Base-by-base conservation (phyloP, 2,888 invertebrate genomes). In the Cephus pulcher region DNA sequence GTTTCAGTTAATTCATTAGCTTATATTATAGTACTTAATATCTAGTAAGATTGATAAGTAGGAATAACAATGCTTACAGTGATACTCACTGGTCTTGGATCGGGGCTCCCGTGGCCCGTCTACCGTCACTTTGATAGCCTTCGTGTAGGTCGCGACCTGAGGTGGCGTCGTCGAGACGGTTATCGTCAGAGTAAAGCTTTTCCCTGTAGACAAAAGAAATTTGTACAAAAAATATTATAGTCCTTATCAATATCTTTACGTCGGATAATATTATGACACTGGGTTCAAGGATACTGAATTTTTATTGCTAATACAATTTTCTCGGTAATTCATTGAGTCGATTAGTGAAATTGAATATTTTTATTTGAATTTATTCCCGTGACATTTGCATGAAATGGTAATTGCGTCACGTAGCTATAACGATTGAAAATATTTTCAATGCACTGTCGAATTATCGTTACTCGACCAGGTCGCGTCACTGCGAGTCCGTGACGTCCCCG, bases 111-210 rank as follows among this genome's bases (percentile, higher is more conserved):
- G 93, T 12, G 99, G 99, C 84, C 99, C 99, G 92, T 99, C 99
- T 78, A 99, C 98, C 34, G 99, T 99, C 85, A 99, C 98, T 93
- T 99, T 99, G 93, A 99, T 99, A 82, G 98, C 98, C 92, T 98
- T 98, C 91, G 96, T 96, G 93, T 98, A 98, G 30, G 98, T 97
- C 80, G 98, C 96, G 82, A 99, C 96, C 92, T 98, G 98, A n/a
- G 98, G 97, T 77, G 99, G 99, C 87, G 96, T 95, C 86, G 98
- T 97, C 86, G 97, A 97, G 84, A 99, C 95, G 81, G 97, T 97
- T 93, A 99, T 99, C 89, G 98, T 98, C 91, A 99, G 92, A 80
- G 98, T 98, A 93, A 99, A 99, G 89, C 98, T 98, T 92, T 99
- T 99, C 88, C 99, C 99, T 99, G 95, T 40, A 93, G 93, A 35